Evolutionary conservation across 1,140 invertebrate species (phyloP).

Genomic region (Sycophaga agraensis): DNA sequence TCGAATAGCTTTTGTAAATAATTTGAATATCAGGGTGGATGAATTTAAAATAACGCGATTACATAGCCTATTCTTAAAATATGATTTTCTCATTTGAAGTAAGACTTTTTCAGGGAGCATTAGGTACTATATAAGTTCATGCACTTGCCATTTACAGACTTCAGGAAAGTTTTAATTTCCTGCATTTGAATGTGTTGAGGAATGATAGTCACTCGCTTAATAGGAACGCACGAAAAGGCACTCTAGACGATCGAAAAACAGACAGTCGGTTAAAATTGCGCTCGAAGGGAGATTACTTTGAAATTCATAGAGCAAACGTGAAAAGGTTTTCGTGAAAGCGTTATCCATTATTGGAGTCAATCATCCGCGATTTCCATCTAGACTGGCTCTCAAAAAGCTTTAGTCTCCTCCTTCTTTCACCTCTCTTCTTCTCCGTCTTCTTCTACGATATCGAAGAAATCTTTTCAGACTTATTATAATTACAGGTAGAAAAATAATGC

Average conservation of each 20-base stretch:
- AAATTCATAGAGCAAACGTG: constrained; percentile 30
- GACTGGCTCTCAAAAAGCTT: neutral
- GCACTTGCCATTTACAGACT: too few relatives aligned
- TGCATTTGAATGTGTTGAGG: neutral
- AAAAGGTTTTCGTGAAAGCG: constrained; percentile 31
- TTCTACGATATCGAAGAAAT: too few relatives aligned
- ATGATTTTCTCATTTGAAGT: too few relatives aligned
- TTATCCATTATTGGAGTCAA: constrained; percentile 43
- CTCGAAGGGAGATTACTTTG: constrained; percentile 4
- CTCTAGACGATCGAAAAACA: constrained; percentile 12
- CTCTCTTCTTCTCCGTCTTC: neutral
- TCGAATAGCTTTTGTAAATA: too few relatives aligned
- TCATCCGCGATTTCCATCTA: constrained; percentile 39
- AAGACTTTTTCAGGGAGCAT: too few relatives aligned
- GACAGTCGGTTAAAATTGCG: constrained; percentile 4
- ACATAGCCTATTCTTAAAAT: too few relatives aligned
- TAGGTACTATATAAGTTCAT: too few relatives aligned
- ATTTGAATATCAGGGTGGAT: too few relatives aligned
- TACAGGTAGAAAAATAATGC: too few relatives aligned
- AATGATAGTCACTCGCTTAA: neutral
- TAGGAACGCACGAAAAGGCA: neutral
- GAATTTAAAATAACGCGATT: too few relatives aligned
- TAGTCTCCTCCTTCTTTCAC: neutral
- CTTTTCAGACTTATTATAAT: too few relatives aligned
- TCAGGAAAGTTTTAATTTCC: constrained; percentile 27